A percentile compares a stretch with the other conserved stretches of the same genome.
Evolutionary conservation across 2,797 vertebrate genomes (phyloP).

Genomic region (Pseudochirops cupreus): DNA sequence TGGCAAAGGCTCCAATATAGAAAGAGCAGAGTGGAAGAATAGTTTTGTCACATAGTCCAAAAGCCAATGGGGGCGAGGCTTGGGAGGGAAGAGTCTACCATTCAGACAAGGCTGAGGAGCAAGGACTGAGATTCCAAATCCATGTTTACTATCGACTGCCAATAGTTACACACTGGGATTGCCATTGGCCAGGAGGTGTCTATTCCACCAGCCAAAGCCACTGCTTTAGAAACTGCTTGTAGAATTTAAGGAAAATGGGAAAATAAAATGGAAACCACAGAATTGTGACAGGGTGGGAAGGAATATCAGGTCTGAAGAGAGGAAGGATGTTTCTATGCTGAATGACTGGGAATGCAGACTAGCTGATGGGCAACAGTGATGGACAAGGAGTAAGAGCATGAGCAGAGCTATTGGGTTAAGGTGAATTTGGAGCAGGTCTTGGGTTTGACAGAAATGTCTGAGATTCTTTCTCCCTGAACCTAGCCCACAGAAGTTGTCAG

Average conservation of each 20-base stretch:
- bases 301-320: slow-evolving; percentile 42
- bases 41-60: slow-evolving; percentile 1
- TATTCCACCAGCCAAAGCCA: slow-evolving; percentile 63
- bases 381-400: background rate
- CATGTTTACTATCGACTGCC: slow-evolving; percentile 70
- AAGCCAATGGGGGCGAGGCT: slow-evolving; percentile 18
- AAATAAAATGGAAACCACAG: slow-evolving; percentile 62
- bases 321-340: slow-evolving; percentile 17
- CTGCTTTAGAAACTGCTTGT: slow-evolving; percentile 68
- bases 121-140: slow-evolving; percentile 59
- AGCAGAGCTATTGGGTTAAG: background rate
- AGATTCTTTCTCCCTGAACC: slow-evolving; percentile 23
- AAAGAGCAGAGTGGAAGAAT: slow-evolving; percentile 3
- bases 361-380: background rate
- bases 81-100: slow-evolving; percentile 32
- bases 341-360: slow-evolving; percentile 31
- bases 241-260: slow-evolving; percentile 78
- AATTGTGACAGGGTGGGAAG: slow-evolving; percentile 45
- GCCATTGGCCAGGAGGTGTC: background rate
- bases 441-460: background rate
- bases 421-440: background rate
- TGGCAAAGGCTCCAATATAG: background rate
- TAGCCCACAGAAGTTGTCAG: background rate
- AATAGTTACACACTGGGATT: slow-evolving; percentile 77
- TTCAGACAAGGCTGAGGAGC: slow-evolving; percentile 53